phyloP scores from a whole-genome alignment of 2,113 vertebrate species.

The Cebus imitator region DNA sequence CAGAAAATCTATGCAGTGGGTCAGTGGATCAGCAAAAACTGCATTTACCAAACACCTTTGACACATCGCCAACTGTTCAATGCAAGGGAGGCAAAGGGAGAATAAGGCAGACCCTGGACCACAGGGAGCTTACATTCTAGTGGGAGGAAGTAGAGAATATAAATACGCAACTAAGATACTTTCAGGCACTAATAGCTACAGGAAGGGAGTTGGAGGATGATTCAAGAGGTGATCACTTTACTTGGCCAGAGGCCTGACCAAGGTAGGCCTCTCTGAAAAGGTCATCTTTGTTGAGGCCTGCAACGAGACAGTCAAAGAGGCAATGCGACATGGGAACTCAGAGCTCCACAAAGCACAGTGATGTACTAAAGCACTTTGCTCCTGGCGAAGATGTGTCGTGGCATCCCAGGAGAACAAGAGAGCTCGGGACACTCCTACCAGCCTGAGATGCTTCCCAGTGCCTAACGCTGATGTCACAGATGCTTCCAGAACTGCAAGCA shows the following conservation, averaged over 20 bases:
- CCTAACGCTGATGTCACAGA: background rate
- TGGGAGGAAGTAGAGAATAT: background rate
- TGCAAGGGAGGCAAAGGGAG: background rate
- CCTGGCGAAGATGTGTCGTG: fast-evolving
- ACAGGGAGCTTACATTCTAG: background rate
- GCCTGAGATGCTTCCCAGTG: fast-evolving
- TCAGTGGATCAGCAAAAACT: background rate
- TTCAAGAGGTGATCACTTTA: background rate
- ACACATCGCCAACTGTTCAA: background rate
- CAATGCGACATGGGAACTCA: background rate
- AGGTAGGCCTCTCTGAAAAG: no score
- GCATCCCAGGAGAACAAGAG: background rate
- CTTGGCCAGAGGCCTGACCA: no score
- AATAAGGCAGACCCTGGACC: background rate
- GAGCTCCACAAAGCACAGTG: background rate
- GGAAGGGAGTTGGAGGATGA: background rate
- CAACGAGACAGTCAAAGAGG: background rate
- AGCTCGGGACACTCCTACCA: fast-evolving
- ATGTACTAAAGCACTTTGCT: fast-evolving
- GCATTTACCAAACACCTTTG: background rate
- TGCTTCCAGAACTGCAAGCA: background rate
- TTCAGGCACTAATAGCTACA: background rate
- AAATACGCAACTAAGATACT: background rate
- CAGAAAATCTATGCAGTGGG: background rate
- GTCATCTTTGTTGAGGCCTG: background rate